Evolutionary conservation across 2,113 vertebrate genomes (phyloP), one percentile per base, ranked within the genome.

Genomic region (Orientallactaga bullata): DNA sequence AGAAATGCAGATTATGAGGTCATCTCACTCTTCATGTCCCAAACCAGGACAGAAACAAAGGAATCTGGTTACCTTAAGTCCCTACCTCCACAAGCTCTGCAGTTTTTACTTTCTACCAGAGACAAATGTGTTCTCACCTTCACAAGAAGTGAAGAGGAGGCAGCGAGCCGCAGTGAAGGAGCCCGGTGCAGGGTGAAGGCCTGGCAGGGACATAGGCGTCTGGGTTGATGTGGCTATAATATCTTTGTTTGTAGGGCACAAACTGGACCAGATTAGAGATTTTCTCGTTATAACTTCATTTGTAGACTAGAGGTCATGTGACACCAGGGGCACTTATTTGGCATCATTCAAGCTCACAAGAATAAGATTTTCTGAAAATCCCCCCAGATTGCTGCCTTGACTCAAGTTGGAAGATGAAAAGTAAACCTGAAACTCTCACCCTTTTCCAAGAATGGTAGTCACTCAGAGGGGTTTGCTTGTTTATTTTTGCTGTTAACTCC

Each of bases 191-290:
- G 80, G 16, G 23, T 7, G 51, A 76, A 32, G 58, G 47, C 15
- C 21, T 10, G 10, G 8, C 65, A 42, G 32, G n/a, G 69, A 82
- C n/a, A 18, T 20, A 8, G 39, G 20, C 5, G 23, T 78, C 65
- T 23, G 13, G 17, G 42, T 61, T 69, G 35, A 42, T 60, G 5
- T 88, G 76, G 66, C 69, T 47, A 7, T 11, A 17, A 16, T 26
- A 13, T 42, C 66, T 93, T 80, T 86, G 78, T 97, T 94, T 92
- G 94, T 2, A 35, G 78, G 82, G 35, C 2, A 47, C 6, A 24
- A n/a, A 37, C 55, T 51, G 26, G 95, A 90, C 90, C 85, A 89
- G 96, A 93, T 97, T 95, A 96, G 95, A 39, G n/a, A 96, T 94
- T 96, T 94, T 10, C 1, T 96, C 72, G 63, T 95, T 91, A 79